These are phyloP conservation scores for Vanessa atalanta DNA, from an alignment of 1,140 invertebrate genomes.

Conservation along the genomic window DNA sequence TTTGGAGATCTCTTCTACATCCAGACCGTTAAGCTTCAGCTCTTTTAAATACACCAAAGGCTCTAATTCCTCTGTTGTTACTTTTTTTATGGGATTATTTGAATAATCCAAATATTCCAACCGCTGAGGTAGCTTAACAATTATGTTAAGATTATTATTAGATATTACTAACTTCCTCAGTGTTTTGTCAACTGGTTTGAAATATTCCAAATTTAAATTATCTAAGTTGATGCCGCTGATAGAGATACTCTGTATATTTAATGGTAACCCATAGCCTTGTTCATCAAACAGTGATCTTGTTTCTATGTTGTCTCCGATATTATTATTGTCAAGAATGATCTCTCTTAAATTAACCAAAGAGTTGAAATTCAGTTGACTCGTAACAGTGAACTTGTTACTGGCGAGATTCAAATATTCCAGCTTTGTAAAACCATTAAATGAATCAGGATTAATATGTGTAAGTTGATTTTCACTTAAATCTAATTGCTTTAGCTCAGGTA, in stretches of 20 bases:
- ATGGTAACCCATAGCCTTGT: conserved; percentile 23
- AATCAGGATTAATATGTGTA: conserved; percentile 17
- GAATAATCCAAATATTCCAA: conserved; percentile 37
- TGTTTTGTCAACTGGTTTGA: conserved; percentile 7
- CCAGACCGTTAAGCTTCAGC: conserved; percentile 35
- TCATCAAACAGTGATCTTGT: conserved; percentile 21
- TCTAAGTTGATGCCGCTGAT: conserved; percentile 33
- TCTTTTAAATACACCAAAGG: background rate
- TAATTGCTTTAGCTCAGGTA: conserved; percentile 32
- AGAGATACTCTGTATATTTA: conserved; percentile 32
- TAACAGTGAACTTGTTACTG: conserved; percentile 32
- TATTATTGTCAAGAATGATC: conserved; percentile 34
- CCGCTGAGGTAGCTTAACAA: conserved; percentile 21
- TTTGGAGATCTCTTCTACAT: conserved; percentile 27
- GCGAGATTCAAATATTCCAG: conserved; percentile 31
- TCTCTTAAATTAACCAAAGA: conserved; percentile 25
- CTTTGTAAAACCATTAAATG: conserved; percentile 22
- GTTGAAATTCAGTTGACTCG: conserved; percentile 28
- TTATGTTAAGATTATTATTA: conserved; percentile 28
- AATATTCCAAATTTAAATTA: conserved; percentile 18
- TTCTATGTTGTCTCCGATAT: conserved; percentile 29
- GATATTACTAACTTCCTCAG: conserved; percentile 32
- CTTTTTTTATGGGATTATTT: conserved; percentile 32
- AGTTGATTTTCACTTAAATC: conserved; percentile 38
- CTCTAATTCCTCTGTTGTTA: background rate